Percentiles rank a stretch among this genome's conserved stretches.
These are phyloP conservation scores for Pseudopipra pipra DNA, from an alignment of 2,113 vertebrate species.

Conservation along the genomic window DNA sequence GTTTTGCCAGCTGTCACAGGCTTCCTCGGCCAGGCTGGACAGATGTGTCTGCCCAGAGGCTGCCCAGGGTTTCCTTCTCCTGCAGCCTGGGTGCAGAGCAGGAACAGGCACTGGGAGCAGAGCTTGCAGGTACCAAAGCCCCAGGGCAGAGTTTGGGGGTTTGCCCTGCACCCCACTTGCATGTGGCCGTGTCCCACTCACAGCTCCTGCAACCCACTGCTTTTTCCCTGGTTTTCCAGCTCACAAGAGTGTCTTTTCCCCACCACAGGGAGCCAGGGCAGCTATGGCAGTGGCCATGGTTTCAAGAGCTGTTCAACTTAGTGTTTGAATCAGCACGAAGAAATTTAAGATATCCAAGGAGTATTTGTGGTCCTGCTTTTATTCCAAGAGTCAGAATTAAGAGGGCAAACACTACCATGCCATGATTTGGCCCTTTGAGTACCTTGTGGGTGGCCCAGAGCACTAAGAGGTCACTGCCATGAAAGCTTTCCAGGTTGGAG, in stretches of 20 bases:
- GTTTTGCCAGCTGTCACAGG: neutral
- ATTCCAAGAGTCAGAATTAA: neutral
- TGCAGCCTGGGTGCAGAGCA: neutral
- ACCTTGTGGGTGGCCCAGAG: neutral
- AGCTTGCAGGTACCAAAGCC: neutral
- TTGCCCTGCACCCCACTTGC: neutral
- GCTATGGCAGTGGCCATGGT: neutral
- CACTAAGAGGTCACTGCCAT: neutral
- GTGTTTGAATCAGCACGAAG: neutral
- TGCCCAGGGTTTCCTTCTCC: neutral
- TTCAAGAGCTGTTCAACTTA: neutral
- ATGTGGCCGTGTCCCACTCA: neutral
- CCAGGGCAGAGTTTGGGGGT: accelerated
- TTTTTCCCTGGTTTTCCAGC: neutral
- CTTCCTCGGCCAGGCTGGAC: neutral
- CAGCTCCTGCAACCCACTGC: neutral
- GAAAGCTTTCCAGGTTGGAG: neutral
- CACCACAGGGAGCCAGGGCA: neutral
- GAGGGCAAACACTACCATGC: neutral
- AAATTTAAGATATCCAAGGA: neutral
- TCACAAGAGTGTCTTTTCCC: neutral
- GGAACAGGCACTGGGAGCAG: neutral
- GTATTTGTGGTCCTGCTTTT: neutral
- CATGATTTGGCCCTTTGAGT: accelerated
- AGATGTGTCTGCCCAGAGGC: neutral